Base-by-base conservation (phyloP, 2,888 invertebrate species). In the Dasysyrphus albostriatus region DNA sequence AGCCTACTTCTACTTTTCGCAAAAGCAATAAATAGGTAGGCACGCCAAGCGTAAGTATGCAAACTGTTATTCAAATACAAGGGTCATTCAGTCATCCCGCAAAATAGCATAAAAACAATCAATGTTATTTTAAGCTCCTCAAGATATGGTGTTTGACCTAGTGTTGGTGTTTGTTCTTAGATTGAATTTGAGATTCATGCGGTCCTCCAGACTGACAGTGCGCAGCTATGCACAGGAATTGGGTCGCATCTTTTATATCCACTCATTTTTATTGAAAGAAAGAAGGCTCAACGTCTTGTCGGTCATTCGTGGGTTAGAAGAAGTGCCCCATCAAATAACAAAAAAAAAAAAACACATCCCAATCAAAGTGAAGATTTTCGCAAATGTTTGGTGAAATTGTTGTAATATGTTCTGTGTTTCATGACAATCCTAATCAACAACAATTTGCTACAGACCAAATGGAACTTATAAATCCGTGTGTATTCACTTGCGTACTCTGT, bases 361-460 rank as follows among this genome's bases (percentile, higher is more conserved):
- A 70, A 72, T 75, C 70, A 73, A 81, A 61, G 76, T 51, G 59
- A 67, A 73, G 59, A 67, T 72, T 74, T 82, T 82, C 44, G 74
- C 74, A 82, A 82, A 78, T 82, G 73, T 77, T 61, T 54, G 61
- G 73, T 69, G 77, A 80, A 81, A 78, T 82, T 79, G 56, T 78
- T 87, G 34, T 74, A 74, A 79, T 78, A 83, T 85, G 78, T 79
- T 83, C 56, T 54, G 70, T 16, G 72, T 61, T 39, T 14, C 51
- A 56, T 87, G 83, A 83, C 73, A 79, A 63, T 79, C 70, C 82
- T 83, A 87, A 82, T 87, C 78, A 75, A 82, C 83, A 83, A 63
- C 65, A 78, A 78, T 63, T 82, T 65, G 65, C 78, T 54, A 78
- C 65, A 69, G 56, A 77, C 80, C 69, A 74, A 51, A 73, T 63